Percentiles rank a stretch among this genome's conserved stretches.
Conservation (phyloP, 1,140 invertebrate genomes). For the Fopius arisanus region DNA sequence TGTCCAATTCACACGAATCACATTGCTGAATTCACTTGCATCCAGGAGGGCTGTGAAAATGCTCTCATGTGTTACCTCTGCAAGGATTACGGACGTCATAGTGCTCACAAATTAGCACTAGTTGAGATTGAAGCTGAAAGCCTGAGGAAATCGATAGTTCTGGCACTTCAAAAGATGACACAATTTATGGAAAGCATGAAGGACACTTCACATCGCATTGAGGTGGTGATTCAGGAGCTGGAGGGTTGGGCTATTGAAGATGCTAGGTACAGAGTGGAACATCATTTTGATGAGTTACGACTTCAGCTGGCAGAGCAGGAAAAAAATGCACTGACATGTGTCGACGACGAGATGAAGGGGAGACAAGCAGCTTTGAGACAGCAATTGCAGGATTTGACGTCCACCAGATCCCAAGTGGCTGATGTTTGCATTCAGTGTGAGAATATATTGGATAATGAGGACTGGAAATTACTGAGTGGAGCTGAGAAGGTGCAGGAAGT, state of each 20-base stretch:
- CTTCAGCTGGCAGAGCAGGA: constrained; percentile 68
- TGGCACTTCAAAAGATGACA: constrained; percentile 66
- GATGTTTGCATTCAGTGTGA: constrained; percentile 70
- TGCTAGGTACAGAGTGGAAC: constrained; percentile 61
- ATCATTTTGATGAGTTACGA: constrained; percentile 68
- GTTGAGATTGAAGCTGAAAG: constrained; percentile 70
- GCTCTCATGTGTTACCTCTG: constrained; percentile 71
- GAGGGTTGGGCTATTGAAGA: constrained; percentile 56
- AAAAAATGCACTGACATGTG: constrained; percentile 66
- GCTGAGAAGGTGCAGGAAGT: constrained; percentile 66
- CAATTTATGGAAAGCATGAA: constrained; percentile 70
- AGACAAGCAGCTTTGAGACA: constrained; percentile 68
- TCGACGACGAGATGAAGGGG: constrained; percentile 70
- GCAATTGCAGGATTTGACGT: constrained; percentile 69
- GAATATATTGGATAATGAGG: constrained; percentile 67
- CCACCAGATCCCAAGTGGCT: constrained; percentile 68
- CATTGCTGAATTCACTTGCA: constrained; percentile 70
- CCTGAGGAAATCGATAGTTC: constrained; percentile 64
- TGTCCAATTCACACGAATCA: constrained; percentile 69
- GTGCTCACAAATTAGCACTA: constrained; percentile 68
- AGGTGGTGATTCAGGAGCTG: constrained; percentile 58
- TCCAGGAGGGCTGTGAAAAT: constrained; percentile 68
- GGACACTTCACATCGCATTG: constrained; percentile 66
- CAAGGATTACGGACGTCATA: constrained; percentile 70
- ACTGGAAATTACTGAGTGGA: constrained; percentile 66